A percentile compares a stretch with the other conserved stretches of the same genome.
Conservation (phyloP, 2,888 invertebrate species). For the Seira sanloemensis region DNA sequence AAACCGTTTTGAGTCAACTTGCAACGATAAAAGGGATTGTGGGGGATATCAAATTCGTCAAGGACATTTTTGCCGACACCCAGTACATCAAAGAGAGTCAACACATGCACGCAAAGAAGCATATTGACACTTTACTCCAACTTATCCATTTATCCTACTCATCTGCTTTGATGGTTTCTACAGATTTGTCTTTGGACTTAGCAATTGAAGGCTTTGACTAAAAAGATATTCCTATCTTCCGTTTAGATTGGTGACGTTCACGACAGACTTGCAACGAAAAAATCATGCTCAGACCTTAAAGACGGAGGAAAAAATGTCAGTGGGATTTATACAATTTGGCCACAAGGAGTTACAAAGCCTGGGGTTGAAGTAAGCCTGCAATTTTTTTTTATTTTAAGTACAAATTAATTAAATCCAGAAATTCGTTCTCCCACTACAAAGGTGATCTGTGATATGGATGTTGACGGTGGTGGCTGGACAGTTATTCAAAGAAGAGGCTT, state of each 20-base stretch:
- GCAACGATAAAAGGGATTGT: conserved; percentile 36
- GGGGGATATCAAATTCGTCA: conserved; percentile 43
- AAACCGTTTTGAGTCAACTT: conserved; percentile 36
- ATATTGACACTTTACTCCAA: conserved; percentile 45
- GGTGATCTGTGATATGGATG: conserved; percentile 61
- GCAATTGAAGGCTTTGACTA: neutral
- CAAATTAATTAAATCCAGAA: too few relatives aligned
- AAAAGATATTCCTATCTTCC: neutral
- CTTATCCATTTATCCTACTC: conserved; percentile 49
- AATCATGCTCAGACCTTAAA: conserved; percentile 40
- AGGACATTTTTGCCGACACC: conserved; percentile 51
- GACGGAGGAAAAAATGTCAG: conserved; percentile 45
- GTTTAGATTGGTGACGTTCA: conserved; percentile 47
- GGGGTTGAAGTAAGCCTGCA: conserved; percentile 41
- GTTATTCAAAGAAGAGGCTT: conserved; percentile 61
- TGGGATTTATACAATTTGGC: conserved; percentile 50
- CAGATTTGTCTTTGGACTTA: too few relatives aligned
- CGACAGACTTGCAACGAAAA: conserved; percentile 46
- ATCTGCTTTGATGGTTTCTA: conserved; percentile 45
- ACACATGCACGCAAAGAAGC: conserved; percentile 33
- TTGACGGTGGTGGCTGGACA: conserved; percentile 67
- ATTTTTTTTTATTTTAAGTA: too few relatives aligned
- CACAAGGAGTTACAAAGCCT: conserved; percentile 34
- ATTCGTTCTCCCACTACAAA: conserved; percentile 12
- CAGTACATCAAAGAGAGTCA: conserved; percentile 59